Conservation (phyloP, 2,888 invertebrate species). For the Netelia virgata region DNA sequence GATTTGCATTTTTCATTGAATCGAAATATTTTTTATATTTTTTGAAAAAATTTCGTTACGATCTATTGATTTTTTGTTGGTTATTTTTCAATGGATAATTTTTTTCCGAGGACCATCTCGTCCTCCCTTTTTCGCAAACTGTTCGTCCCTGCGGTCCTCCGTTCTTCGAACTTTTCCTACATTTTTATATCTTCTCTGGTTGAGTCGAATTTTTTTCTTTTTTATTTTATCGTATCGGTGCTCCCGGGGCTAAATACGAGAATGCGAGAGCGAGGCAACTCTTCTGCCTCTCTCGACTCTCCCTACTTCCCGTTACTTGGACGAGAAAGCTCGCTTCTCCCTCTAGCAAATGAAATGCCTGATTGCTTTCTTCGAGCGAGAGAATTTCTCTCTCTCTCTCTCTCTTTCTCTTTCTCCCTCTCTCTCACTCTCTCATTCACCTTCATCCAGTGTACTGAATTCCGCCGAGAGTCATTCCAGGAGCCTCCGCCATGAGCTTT, state of each 20-base stretch:
- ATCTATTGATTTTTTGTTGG: too few species aligned
- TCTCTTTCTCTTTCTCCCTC: too few species aligned
- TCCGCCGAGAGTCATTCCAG: conserved; percentile 33
- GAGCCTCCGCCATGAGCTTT: neutral
- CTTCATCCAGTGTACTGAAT: conserved; percentile 42
- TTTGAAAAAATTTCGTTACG: too few species aligned
- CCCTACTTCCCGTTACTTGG: neutral
- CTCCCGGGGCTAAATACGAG: conserved; percentile 52
- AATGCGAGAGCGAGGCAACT: conserved; percentile 24
- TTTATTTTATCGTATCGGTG: conserved; percentile 39
- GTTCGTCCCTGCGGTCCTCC: too few species aligned
- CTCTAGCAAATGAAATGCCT: conserved; percentile 65
- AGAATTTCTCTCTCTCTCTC: too few species aligned
- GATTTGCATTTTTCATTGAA: too few species aligned
- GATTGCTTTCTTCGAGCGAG: conserved; percentile 61
- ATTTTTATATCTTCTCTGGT: neutral
- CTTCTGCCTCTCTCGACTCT: neutral
- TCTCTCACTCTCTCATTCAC: conserved; percentile 33
- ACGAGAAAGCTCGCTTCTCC: conserved; percentile 36
- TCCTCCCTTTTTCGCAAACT: neutral
- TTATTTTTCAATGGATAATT: neutral
- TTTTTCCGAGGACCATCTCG: neutral
- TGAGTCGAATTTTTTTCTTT: neutral
- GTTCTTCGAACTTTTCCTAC: neutral
- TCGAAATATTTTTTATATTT: too few species aligned